phyloP scores from a whole-genome alignment of 30 jellyfish, hydroid and myxozoan genomes.

The Clytia hemisphaerica region DNA sequence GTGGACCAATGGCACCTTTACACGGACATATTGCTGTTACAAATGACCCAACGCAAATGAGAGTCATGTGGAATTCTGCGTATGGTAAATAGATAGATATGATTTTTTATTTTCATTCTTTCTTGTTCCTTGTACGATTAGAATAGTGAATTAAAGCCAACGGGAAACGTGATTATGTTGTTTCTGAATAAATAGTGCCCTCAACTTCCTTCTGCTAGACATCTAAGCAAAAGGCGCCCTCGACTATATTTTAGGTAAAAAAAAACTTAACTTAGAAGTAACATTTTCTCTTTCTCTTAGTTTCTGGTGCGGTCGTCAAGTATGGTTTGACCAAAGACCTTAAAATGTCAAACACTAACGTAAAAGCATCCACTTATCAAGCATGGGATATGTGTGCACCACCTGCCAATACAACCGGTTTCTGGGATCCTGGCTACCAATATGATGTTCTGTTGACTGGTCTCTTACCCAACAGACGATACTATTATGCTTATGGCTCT shows the following conservation, averaged over 20 bases:
- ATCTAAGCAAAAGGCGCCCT: too few species aligned
- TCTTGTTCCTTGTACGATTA: too few species aligned
- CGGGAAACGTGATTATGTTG: too few species aligned
- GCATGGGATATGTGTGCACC: constrained; percentile 98
- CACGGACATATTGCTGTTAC: constrained; percentile 95
- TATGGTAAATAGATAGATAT: constrained; percentile 28
- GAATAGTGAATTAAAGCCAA: too few species aligned
- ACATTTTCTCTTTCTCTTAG: constrained; percentile 8
- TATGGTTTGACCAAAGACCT: constrained; percentile 12
- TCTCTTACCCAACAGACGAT: constrained; percentile 62
- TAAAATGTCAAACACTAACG: background rate
- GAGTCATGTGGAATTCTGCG: constrained; percentile 98
- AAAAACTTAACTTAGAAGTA: too few species aligned
- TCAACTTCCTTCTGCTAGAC: too few species aligned
- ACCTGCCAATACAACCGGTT: constrained; percentile 85
- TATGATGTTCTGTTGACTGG: constrained; percentile 68
- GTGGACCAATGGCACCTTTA: constrained; percentile 71
- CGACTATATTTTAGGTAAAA: too few species aligned
- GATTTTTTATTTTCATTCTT: too few species aligned
- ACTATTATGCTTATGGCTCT: constrained; percentile 84
- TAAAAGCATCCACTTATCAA: constrained; percentile 51
- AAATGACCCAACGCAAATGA: constrained; percentile 78
- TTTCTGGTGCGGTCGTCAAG: constrained; percentile 19
- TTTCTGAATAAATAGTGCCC: too few species aligned
- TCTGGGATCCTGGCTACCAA: constrained; percentile 91